phyloP scores from a whole-genome alignment of 2,113 vertebrate genomes.

The Synodontis membranacea region DNA sequence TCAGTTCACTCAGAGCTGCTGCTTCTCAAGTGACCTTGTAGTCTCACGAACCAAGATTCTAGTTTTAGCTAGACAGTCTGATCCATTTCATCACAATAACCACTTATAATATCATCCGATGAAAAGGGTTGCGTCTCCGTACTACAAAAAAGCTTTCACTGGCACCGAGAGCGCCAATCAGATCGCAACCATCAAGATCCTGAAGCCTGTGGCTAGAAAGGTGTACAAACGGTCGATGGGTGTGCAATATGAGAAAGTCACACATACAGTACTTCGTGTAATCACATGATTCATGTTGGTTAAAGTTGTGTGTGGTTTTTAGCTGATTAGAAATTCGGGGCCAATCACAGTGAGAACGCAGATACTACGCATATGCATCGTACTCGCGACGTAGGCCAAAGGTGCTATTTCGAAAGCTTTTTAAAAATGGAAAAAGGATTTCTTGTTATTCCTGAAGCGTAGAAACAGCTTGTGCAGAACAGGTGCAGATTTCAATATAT shows the following conservation, averaged over 20 bases:
- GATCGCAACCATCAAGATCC: not conserved
- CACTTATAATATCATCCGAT: not conserved
- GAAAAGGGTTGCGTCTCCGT: not conserved
- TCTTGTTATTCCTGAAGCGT: not conserved
- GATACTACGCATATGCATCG: not conserved
- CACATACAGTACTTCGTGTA: not conserved
- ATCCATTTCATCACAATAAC: not conserved
- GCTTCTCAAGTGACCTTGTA: not conserved
- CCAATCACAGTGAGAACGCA: not conserved
- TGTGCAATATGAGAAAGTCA: not conserved
- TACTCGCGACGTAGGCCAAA: not conserved
- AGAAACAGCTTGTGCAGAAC: not conserved
- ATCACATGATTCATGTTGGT: not conserved
- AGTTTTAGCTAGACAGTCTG: not conserved
- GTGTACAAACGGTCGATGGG: not conserved
- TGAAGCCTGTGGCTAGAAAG: not conserved
- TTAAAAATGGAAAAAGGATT: not conserved
- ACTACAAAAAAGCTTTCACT: not conserved
- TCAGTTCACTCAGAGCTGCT: not conserved
- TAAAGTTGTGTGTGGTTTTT: not conserved
- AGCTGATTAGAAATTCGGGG: not conserved
- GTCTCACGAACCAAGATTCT: not conserved
- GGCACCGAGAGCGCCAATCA: not conserved
- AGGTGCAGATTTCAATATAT: not conserved
- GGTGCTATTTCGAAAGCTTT: not conserved